phyloP scores from a whole-genome alignment of 2,888 invertebrate genomes.

The Campoplex nolae region DNA sequence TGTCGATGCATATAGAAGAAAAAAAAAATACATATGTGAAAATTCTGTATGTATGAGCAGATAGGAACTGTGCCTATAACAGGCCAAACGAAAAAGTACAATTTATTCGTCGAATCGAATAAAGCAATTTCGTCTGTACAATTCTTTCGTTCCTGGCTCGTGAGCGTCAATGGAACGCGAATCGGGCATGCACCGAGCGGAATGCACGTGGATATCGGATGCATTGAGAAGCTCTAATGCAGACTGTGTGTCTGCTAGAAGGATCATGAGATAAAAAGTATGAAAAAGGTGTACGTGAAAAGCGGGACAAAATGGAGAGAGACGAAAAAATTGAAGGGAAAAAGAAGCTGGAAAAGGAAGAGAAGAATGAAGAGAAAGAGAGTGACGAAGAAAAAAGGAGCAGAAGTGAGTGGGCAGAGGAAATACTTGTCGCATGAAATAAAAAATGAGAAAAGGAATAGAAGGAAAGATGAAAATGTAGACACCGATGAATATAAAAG shows the following conservation, averaged over 20 bases:
- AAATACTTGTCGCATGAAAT: neutral
- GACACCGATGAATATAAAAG: neutral
- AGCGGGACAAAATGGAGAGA: neutral
- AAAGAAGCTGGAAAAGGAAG: neutral
- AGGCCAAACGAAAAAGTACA: conserved; percentile 29
- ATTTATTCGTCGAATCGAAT: conserved; percentile 67
- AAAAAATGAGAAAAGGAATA: conserved; percentile 8
- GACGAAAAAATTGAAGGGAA: neutral
- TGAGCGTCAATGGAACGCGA: conserved; percentile 58
- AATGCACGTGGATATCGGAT: neutral
- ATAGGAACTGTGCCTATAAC: conserved; percentile 30
- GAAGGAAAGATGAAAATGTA: neutral
- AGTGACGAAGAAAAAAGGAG: no score
- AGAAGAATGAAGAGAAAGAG: neutral
- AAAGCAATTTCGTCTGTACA: conserved; percentile 64
- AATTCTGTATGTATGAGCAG: neutral
- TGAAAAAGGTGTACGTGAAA: neutral
- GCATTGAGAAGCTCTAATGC: neutral
- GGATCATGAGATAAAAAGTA: conserved; percentile 36
- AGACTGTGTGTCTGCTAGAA: neutral
- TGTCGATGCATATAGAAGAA: conserved; percentile 6
- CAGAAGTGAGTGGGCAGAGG: no score
- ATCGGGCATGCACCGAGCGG: conserved; percentile 23
- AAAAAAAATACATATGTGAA: conserved; percentile 8
- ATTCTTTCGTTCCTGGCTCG: conserved; percentile 40